Base-by-base conservation (phyloP, 2,113 vertebrate species). In the Mungos mungo region DNA sequence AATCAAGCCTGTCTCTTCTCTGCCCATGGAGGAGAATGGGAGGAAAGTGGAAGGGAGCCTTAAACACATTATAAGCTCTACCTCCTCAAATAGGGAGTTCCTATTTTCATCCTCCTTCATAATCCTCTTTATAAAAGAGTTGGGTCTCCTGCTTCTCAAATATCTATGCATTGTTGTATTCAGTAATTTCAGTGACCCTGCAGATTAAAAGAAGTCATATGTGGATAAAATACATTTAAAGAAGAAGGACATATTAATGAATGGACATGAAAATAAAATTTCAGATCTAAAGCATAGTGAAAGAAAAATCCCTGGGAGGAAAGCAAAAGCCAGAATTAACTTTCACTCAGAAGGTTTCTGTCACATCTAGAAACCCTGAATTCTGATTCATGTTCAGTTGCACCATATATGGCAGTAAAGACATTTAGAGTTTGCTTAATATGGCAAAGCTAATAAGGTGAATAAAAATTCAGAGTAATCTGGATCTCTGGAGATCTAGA, bases 11-110 rank as follows among this genome's bases (percentile, higher is more conserved):
- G 18, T 3, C n/a, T 2, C 6, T 4, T 45, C n/a, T 18, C 65
- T 7, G 18, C 7, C 2, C 5, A 7, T 2, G 5, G n/a, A 81
- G 6, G 0, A 25, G 5, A 71, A 9, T 1, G 52, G 45, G 21
- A 72, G 63, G 23, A 88, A 76, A n/a, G 29, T 3, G 1, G 9
- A 33, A 35, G 16, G 6, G 7, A 31, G 29, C 4, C 0, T 1
- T 23, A 31, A 79, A 65, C 1, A 31, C 50, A 25, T 0, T 50
- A 21, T 27, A 33, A 52, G 10, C 25, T n/a, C n/a, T 80, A 3
- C 27, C 2, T 54, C 52, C 16, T 60, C 21, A 47, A 60, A 14
- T 3, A 21, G 19, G 14, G 19, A 25, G 5, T 35, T n/a, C 11
- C 0, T 72, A 5, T 6, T 10, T 16, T 19, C 15, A 15, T 10